Evolutionary conservation across 2,797 vertebrate species (phyloP), one percentile per base, ranked within the genome.

Genomic region (Threskiornis aethiopicus): DNA sequence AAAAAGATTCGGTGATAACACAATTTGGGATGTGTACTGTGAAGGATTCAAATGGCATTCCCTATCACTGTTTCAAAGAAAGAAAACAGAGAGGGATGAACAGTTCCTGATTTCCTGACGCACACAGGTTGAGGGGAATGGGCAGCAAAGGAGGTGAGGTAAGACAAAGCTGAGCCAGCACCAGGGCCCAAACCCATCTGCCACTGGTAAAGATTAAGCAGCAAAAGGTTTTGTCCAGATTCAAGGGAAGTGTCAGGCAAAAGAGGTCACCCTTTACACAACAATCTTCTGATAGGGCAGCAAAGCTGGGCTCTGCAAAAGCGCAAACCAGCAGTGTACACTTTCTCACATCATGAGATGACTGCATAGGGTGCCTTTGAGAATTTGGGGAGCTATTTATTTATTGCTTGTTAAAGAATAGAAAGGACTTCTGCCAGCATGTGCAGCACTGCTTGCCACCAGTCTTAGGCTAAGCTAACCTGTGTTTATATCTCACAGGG

Each of bases 21-120:
- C 7, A 2, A 61, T 42, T 64, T 58, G 46, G 18, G 39, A 49
- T 57, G 26, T 1, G 3, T 35, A 42, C 20, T 41, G 14, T 47
- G 20, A 29, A 55, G 41, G 37, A 75, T 41, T 75, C 31, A 77
- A 90, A 67, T 29, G 5, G 4, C 13, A 75, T n/a, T 93, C 33
- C 29, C 26, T 75, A 24, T 49, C 44, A 57, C 12, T 65, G 5
- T 29, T 71, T 42, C 29, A 65, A 84, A 77, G 42, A 73, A 85
- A 57, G 16, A 19, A 59, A 55, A 81, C 0, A 2, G 31, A 72
- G 25, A 57, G 11, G 5, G 5, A 1, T 1, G 1, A 9, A 39
- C 22, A 41, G 17, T 4, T 90, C 58, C 59, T 75, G 47, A 65
- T 37, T 37, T 59, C n/a, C 57, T 37, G n/a, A 17, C 37, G 37